Evolutionary conservation across 2,888 invertebrate species (phyloP).

Genomic region (Troides oblongomaculatus): DNA sequence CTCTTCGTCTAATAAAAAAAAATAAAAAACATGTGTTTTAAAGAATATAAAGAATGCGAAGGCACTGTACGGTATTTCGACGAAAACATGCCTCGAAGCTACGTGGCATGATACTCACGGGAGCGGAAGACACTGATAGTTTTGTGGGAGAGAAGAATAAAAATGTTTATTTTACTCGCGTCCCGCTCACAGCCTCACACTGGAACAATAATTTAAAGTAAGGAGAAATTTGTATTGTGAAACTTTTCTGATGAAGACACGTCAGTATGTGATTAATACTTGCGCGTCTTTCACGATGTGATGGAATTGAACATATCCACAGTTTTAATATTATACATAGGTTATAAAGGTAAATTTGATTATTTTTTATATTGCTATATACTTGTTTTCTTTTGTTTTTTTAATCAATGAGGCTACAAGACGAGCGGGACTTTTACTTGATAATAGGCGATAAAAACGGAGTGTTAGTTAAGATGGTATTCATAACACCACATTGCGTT

Average conservation of each 20-base stretch:
- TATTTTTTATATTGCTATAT: not conserved
- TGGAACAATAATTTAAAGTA: constrained; percentile 20
- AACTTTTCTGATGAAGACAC: constrained; percentile 10
- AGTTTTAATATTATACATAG: not conserved
- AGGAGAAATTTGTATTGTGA: constrained; percentile 22
- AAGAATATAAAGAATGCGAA: not conserved
- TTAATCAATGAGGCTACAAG: no score
- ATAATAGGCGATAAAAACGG: no score
- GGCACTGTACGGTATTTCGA: not conserved
- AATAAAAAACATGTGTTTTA: not conserved
- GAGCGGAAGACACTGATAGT: constrained; percentile 22
- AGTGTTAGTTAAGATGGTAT: no score
- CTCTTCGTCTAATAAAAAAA: no score
- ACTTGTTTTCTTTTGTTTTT: not conserved
- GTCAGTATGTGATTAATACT: constrained; percentile 16
- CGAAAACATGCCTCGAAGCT: constrained; percentile 3
- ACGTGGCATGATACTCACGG: constrained; percentile 15
- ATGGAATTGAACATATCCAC: not conserved
- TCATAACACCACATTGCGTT: no score
- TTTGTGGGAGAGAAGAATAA: constrained; percentile 12
- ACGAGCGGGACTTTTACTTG: no score
- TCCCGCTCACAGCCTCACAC: constrained; percentile 1
- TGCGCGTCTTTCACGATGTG: not conserved
- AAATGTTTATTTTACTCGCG: constrained; percentile 15
- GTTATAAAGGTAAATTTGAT: not conserved